Evolutionary conservation across 2,113 vertebrate species (phyloP).

Genomic region (Phyllostomus hastatus): DNA sequence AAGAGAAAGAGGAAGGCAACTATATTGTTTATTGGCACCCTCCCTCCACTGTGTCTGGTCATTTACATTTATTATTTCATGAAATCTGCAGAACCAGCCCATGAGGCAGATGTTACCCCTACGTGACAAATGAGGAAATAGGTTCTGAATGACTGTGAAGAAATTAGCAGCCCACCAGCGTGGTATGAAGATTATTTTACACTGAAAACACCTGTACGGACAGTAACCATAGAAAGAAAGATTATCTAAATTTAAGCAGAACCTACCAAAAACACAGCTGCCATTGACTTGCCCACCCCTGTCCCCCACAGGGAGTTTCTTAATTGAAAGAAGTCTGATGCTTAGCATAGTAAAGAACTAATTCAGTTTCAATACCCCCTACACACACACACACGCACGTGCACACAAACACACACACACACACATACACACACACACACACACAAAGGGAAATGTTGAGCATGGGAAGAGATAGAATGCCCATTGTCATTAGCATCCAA

Average conservation of each 20-base stretch:
- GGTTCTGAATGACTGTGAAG: not conserved
- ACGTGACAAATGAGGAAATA: not conserved
- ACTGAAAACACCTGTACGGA: constrained; percentile 11
- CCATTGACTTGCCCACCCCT: not conserved
- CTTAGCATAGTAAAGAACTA: not conserved
- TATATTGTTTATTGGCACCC: not conserved
- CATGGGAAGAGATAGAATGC: not conserved
- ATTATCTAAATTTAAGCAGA: constrained; percentile 1
- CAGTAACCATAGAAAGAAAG: not conserved
- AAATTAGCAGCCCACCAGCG: not conserved
- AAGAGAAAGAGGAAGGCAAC: not conserved
- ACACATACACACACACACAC: too few species aligned
- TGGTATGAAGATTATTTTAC: not conserved
- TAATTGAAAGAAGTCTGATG: not conserved
- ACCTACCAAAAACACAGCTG: not conserved
- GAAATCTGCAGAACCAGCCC: not conserved
- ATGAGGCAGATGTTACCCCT: not conserved
- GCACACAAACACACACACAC: not conserved
- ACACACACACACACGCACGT: not conserved
- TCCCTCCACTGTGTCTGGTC: not conserved
- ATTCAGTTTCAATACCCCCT: not conserved
- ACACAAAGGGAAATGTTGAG: not conserved
- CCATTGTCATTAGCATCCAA: not conserved
- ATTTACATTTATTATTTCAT: not conserved
- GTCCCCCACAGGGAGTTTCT: not conserved